Evolutionary conservation across 2,113 vertebrate species (phyloP), one percentile per base, ranked within the genome.

Genomic region (Calonectris borealis): DNA sequence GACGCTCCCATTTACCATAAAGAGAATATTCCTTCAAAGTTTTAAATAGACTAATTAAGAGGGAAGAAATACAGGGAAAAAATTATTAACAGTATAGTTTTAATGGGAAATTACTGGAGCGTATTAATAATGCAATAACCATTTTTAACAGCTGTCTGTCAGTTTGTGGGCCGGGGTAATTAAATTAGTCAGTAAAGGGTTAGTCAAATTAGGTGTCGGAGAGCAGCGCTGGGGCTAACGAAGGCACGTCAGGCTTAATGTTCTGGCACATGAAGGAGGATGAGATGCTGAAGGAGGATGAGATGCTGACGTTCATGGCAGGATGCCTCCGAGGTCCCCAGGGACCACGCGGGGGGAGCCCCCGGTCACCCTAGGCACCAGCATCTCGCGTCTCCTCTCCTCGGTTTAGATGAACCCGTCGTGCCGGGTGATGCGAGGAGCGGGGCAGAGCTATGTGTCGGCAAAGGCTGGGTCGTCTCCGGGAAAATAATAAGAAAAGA

Each of bases 11-110:
- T 98, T 98, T 98, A 98, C 97, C 96, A 98, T 97, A 97, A 97
- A 94, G 96, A 98, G 98, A 98, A 98, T 98, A 98, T 98, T 97
- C 97, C 97, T 98, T 98, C 98, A 94, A 98, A 98, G 98, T 98
- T 98, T 98, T 98, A 98, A 98, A 98, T 98, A 98, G 98, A 97
- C 98, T 98, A 98, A 98, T 98, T 98, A 98, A 98, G 97, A 97
- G 94, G 98, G 98, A 98, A 98, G 98, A 98, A 98, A 98, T 98
- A 97, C 97, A 97, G 97, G 97, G 88, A 46, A 76, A 65, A 80
- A 96, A 98, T 98, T 98, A 98, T 98, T 97, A 98, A 98, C 98
- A 98, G 98, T 98, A 97, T 97, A 98, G 96, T 96, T 98, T 98
- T 98, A 98, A 98, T 98, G 97, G 97, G 98, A 98, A 98, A 98